Evolutionary conservation across 2,888 invertebrate species (phyloP).

Genomic region (Iphiclides podalirius): DNA sequence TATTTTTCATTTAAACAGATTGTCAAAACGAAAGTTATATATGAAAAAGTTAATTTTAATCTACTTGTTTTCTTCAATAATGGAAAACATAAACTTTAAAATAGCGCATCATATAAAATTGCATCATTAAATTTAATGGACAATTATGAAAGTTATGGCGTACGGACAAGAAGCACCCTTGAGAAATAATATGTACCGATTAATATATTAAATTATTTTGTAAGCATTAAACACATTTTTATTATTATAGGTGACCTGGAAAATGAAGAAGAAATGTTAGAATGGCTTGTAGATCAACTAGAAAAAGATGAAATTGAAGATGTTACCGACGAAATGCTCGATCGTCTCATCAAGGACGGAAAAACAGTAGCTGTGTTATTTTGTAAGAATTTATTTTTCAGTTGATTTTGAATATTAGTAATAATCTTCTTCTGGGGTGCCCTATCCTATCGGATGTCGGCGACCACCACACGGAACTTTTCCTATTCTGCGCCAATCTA

Average conservation of each 20-base stretch:
- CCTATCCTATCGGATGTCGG: no score
- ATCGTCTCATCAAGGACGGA: slow-evolving; percentile 92
- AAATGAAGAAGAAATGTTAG: slow-evolving; percentile 92
- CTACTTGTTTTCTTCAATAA: no score
- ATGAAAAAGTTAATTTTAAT: no score
- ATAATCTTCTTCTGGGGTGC: slow-evolving; percentile 22
- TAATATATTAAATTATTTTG: neutral
- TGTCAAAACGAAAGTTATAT: no score
- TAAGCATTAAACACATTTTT: neutral
- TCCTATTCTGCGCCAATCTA: no score
- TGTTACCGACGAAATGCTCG: slow-evolving; percentile 96
- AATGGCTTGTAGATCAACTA: slow-evolving; percentile 92
- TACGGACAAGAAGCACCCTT: no score
- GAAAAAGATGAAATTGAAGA: slow-evolving; percentile 97
- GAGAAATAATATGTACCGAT: no score
- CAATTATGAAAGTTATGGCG: no score
- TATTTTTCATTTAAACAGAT: no score
- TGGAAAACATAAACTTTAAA: no score
- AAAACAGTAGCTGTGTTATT: slow-evolving; percentile 94
- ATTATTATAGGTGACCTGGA: slow-evolving; percentile 84
- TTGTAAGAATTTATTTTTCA: slow-evolving; percentile 81
- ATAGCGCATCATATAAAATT: no score
- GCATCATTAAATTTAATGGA: neutral
- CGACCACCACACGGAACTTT: no score
- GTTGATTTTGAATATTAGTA: slow-evolving; percentile 15